phyloP scores from a whole-genome alignment of 2,888 invertebrate genomes.

The Lampropteryx suffumata region DNA sequence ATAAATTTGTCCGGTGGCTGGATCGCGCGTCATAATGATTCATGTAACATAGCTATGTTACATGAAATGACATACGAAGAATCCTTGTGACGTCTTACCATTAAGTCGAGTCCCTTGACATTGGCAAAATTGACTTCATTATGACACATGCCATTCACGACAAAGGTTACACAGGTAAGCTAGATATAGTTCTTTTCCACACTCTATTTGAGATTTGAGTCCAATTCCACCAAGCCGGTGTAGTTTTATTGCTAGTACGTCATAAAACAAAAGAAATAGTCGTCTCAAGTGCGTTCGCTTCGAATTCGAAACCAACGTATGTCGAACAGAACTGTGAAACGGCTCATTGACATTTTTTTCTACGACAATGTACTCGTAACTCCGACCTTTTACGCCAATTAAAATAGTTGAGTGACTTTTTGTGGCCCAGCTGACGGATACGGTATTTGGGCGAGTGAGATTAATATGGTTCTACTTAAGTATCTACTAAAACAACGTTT shows the following conservation, averaged over 20 bases:
- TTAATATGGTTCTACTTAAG: slow-evolving; percentile 59
- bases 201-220: neutral
- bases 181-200: too few species aligned
- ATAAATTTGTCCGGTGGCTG: too few species aligned
- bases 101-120: too few species aligned
- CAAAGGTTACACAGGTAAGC: too few species aligned
- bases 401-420: slow-evolving; percentile 78
- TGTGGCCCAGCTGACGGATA: slow-evolving; percentile 68
- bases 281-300: slow-evolving; percentile 8
- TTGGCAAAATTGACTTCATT: too few species aligned
- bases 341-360: slow-evolving; percentile 66
- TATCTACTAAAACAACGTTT: slow-evolving; percentile 52
- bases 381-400: slow-evolving; percentile 74
- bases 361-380: slow-evolving; percentile 51
- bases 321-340: slow-evolving; percentile 45
- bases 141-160: too few species aligned
- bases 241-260: slow-evolving; percentile 1
- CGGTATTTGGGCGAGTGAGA: slow-evolving; percentile 69
- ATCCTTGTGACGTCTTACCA: too few species aligned
- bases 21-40: too few species aligned
- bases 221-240: neutral
- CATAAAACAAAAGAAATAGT: slow-evolving; percentile 13
- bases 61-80: too few species aligned
- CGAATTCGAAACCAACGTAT: slow-evolving; percentile 40
- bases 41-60: too few species aligned